Percentiles rank a stretch among this genome's conserved stretches.
phyloP scores from a whole-genome alignment of 2,797 vertebrate species.

The Micrastur ruficollis region DNA sequence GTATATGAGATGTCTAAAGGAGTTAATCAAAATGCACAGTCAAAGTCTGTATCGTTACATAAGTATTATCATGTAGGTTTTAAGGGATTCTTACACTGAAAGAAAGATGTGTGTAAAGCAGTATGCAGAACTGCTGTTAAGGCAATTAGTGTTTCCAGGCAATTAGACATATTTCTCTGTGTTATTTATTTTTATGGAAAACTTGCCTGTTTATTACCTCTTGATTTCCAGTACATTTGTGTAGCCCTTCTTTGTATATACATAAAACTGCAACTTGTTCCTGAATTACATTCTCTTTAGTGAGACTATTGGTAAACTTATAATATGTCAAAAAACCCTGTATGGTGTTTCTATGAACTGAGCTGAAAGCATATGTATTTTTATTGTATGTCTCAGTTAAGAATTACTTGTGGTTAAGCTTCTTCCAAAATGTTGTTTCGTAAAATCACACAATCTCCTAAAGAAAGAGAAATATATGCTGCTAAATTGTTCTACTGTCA shows the following conservation, averaged over 20 bases:
- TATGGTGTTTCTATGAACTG: not conserved
- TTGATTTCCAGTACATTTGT: not conserved
- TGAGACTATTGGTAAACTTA: not conserved
- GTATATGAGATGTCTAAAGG: not conserved
- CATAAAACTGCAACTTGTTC: not conserved
- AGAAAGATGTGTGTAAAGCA: not conserved
- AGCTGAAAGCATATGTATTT: not conserved
- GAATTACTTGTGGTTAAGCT: not conserved
- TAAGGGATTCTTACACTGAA: not conserved
- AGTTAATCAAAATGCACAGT: not conserved
- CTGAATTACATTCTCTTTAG: not conserved
- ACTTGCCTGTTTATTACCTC: not conserved
- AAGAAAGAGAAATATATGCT: not conserved
- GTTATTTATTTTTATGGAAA: not conserved
- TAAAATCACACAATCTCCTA: not conserved
- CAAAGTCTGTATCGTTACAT: not conserved
- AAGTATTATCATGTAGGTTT: not conserved
- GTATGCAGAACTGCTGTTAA: not conserved
- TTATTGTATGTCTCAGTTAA: not conserved
- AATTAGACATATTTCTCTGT: not conserved
- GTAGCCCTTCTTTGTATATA: not conserved
- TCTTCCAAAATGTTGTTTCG: not conserved
- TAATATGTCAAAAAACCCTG: not conserved
- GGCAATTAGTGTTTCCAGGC: not conserved
- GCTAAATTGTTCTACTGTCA: not conserved